Percentiles rank a stretch among this genome's conserved stretches.
These are phyloP conservation scores for Maconellicoccus hirsutus DNA, from an alignment of 1,140 invertebrate species.

Conservation along the genomic window DNA sequence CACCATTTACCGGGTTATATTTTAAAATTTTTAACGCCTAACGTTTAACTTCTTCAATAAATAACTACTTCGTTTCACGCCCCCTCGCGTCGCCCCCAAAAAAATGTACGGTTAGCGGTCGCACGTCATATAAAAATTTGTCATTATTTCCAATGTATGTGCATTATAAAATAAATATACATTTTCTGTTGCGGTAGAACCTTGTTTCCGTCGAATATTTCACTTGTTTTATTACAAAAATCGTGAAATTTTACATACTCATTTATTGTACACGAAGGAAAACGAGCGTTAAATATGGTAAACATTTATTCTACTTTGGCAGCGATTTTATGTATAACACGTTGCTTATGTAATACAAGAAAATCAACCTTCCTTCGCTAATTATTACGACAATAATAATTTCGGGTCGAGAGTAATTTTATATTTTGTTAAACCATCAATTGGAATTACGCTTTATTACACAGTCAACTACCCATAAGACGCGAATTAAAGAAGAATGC, in stretches of 20 bases:
- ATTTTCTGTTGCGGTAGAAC: background rate
- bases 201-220: background rate
- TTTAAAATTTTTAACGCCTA: background rate
- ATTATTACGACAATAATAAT: too few species aligned
- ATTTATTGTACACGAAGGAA: background rate
- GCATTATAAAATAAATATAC: background rate
- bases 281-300: background rate
- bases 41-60: constrained; percentile 5
- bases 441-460: too few species aligned
- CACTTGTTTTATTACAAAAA: background rate
- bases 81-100: background rate
- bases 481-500: too few species aligned
- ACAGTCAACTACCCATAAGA: too few species aligned
- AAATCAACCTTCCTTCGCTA: too few species aligned
- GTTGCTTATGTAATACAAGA: background rate
- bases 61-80: background rate
- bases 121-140: background rate
- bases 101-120: too few species aligned
- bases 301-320: background rate
- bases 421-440: too few species aligned
- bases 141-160: too few species aligned
- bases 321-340: constrained; percentile 9
- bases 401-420: background rate
- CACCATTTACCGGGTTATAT: constrained; percentile 8
- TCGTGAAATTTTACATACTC: background rate